Base-by-base conservation (phyloP, 1,140 invertebrate species). In the Polypedilum pembai region DNA sequence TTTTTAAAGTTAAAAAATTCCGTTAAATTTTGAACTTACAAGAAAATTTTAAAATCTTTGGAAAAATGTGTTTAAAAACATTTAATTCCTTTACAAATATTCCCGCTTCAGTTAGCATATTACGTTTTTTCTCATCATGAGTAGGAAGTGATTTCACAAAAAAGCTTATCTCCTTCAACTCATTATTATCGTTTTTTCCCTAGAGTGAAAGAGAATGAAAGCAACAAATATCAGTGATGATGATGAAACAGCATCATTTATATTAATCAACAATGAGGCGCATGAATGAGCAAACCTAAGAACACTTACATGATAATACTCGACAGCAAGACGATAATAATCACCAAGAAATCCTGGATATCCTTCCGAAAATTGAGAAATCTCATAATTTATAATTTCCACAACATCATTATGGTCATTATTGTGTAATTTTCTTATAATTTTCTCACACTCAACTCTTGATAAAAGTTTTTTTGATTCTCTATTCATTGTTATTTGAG, bases 111-210 rank as follows among this genome's bases (percentile, higher is more conserved):
- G 20, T 8, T 3, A 69, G 5, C 17, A 69, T 69, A 20, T 3
- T 3, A 8, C 65, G 65, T 20, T 69, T 69, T 18, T 18, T 8
- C 18, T 69, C 20, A 21, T 69, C 20, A 20, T 7, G 3, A 8
- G 20, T 69, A 10, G 65, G 65, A 4, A 69, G 17, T 20, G 65
- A 69, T 18, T 69, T 69, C 15, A 69, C 8, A 18, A 69, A 69
- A 69, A 69, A 69, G 65, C 65, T 69, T 20, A 4, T n/a, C n/a
- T 56, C 45, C 45, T 15, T 56, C 45, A 56, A n/a, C 45, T 56
- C 45, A 56, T 56, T 56, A 56, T 56, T 56, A 12, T n/a, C 4
- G 12, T 12, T 12, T n/a, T 56, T 56, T 56, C 45, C 45, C 45
- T 56, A 4, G n/a, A 56, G 45, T n/a, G n/a, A 56, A 56, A 56